Evolutionary conservation across 1,140 invertebrate genomes (phyloP).

Genomic region (Tetraneura akinire): DNA sequence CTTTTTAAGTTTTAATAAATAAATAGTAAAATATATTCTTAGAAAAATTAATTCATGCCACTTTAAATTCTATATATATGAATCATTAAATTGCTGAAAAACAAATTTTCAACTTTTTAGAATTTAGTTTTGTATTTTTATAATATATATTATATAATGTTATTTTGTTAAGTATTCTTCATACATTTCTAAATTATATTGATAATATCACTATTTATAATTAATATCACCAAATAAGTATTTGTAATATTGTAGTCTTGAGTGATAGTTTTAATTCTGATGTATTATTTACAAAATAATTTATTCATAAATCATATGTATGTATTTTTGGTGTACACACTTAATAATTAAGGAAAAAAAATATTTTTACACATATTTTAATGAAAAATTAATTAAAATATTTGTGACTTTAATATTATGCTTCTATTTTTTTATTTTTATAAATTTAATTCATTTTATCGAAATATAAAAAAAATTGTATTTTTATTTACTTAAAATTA

Average conservation of each 20-base stretch:
- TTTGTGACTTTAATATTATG: no score
- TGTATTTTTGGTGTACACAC: slow-evolving; percentile 36
- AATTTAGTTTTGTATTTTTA: no score
- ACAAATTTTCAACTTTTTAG: not conserved
- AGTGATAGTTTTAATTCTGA: not conserved
- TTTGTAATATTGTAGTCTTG: slow-evolving; percentile 3
- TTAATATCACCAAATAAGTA: not conserved
- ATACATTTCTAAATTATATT: slow-evolving; percentile 2
- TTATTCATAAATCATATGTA: slow-evolving; percentile 21
- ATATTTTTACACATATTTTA: not conserved
- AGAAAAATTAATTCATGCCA: not conserved
- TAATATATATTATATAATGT: no score
- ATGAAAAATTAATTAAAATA: not conserved
- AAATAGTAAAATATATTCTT: not conserved
- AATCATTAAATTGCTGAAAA: not conserved
- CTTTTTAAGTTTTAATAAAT: not conserved
- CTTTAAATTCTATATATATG: not conserved
- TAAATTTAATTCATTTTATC: not conserved
- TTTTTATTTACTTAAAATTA: no score
- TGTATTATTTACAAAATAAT: not conserved
- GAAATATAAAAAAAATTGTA: not conserved
- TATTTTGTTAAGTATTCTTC: no score
- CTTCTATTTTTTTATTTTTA: not conserved
- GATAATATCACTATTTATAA: slow-evolving; percentile 1
- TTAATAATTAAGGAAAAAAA: slow-evolving; percentile 10